Conservation (phyloP, 2,888 invertebrate species). For the Ochropacha duplaris region DNA sequence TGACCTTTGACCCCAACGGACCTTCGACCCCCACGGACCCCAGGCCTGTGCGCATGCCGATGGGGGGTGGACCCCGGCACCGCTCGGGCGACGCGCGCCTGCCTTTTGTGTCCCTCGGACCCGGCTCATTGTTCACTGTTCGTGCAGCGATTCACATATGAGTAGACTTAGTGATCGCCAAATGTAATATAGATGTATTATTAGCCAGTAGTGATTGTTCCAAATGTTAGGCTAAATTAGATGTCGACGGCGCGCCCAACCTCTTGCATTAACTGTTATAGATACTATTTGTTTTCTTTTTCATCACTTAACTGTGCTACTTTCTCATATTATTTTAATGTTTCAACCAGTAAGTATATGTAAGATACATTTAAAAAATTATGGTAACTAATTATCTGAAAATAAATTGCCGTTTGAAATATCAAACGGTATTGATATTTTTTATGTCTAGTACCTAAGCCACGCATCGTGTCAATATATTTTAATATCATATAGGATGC, state of each 20-base stretch:
- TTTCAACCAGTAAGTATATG: too few species aligned
- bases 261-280: slow-evolving; percentile 39
- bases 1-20: too few species aligned
- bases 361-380: too few species aligned
- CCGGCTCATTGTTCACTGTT: slow-evolving; percentile 36
- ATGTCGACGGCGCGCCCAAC: slow-evolving; percentile 56
- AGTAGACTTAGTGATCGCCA: slow-evolving; percentile 79
- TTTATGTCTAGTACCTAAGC: too few species aligned
- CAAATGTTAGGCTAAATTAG: slow-evolving; percentile 80
- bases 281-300: slow-evolving; percentile 18
- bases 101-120: slow-evolving; percentile 6
- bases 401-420: too few species aligned
- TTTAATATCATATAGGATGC: too few species aligned
- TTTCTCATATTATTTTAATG: too few species aligned
- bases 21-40: too few species aligned
- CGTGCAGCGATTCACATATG: slow-evolving; percentile 63
- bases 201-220: slow-evolving; percentile 81
- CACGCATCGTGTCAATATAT: too few species aligned
- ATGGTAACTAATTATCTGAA: too few species aligned
- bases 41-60: slow-evolving; percentile 14
- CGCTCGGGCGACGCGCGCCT: slow-evolving; percentile 5
- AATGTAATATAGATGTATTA: slow-evolving; percentile 79
- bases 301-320: slow-evolving; percentile 4
- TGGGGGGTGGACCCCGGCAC: not conserved
- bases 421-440: too few species aligned